Conservation (phyloP, 2,797 vertebrate species). For the Trachurus trachurus region DNA sequence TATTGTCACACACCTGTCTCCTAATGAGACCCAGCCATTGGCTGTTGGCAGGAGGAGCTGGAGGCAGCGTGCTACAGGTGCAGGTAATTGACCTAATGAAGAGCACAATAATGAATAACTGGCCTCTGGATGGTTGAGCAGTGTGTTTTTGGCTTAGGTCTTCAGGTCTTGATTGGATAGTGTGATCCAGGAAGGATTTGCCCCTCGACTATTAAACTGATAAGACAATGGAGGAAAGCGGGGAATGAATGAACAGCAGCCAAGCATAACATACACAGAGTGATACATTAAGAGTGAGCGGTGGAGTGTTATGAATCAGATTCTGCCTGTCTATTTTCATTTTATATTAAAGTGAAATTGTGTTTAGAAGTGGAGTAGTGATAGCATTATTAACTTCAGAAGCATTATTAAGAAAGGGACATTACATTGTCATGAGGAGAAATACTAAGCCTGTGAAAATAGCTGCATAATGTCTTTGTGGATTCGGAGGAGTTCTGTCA, state of each 20-base stretch:
- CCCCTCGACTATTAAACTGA: neutral
- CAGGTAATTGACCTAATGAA: conserved; percentile 28
- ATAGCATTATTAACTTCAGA: neutral
- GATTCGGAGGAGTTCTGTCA: neutral
- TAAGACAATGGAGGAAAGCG: neutral
- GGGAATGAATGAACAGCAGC: neutral
- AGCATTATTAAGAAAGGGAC: neutral
- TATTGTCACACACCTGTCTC: neutral
- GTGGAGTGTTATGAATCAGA: neutral
- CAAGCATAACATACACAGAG: neutral
- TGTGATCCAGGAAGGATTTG: conserved; percentile 9
- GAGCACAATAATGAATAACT: conserved; percentile 7
- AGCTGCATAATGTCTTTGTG: neutral
- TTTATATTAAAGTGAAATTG: neutral
- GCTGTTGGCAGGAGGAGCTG: neutral
- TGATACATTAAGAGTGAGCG: conserved; percentile 1
- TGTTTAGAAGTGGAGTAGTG: neutral
- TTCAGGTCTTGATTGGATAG: conserved; percentile 16
- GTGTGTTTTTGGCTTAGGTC: neutral
- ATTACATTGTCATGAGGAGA: neutral
- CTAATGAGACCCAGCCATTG: neutral
- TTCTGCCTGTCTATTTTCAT: neutral
- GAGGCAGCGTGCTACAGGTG: conserved; percentile 37
- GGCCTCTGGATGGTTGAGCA: conserved; percentile 4
- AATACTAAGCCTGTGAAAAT: neutral